Base-by-base conservation (phyloP, 2,888 invertebrate genomes). In the Aphidoletes aphidimyza region DNA sequence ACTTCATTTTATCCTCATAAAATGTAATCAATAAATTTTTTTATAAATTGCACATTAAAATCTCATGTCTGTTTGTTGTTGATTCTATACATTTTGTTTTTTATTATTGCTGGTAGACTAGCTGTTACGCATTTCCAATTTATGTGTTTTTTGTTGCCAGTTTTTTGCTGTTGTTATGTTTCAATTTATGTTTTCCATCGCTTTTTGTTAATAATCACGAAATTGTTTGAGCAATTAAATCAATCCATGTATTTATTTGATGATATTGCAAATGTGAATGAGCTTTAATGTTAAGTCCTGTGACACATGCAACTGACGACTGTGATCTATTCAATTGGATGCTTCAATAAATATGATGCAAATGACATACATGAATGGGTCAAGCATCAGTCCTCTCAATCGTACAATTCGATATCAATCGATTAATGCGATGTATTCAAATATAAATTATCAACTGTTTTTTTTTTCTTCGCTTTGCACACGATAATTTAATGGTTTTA, bases 1-100 rank as follows among this genome's bases (percentile, higher is more conserved):
- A 69, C 69, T 69, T 69, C 69, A 69, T 69, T 30, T 69, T 69
- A 69, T 69, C 69, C 69, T 69, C 69, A 69, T 69, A 69, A 54
- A 69, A 69, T 69, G 69, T 30, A 69, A 69, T 69, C 69, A 69
- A 69, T 69, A 69, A 69, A 69, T 19, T 69, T 69, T n/a, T n/a
- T 26, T 69, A 69, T 69, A 69, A 69, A 69, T 69, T 69, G 69
- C 69, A 69, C 34, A 69, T 69, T 69, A 69, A n/a, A 69, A 69
- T 69, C 69, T 26, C 30, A 69, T 69, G 69, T 69, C 30, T 39
- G 5, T 39, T 39, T 39, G 5, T 39, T 39, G 5, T 39, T 54
- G n/a, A 54, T 14, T 22, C 14, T 54, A 22, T 54, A 22, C 22
- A 22, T 22, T 54, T 6, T 26, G 54, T 26, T 26, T 69, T 30